A percentile compares a stretch with the other conserved stretches of the same genome.
Evolutionary conservation across 1,140 invertebrate genomes (phyloP).

Genomic region (Triops longicaudatus): DNA sequence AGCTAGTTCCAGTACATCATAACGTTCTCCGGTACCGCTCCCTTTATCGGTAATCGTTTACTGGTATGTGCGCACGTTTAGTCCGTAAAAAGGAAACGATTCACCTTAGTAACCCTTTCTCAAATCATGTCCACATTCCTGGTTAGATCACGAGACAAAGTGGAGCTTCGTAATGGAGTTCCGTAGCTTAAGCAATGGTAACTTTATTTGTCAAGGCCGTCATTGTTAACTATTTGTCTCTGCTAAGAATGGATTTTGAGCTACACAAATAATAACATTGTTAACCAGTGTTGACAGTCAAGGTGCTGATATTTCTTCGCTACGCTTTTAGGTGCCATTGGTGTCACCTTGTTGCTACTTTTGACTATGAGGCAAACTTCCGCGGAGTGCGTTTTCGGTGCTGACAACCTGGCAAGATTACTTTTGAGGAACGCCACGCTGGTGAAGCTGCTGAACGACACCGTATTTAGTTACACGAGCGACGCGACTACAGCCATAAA

Average conservation of each 20-base stretch:
- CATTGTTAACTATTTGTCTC: not conserved
- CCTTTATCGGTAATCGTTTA: constrained; percentile 6
- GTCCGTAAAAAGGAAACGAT: not conserved
- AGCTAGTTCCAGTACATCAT: no score
- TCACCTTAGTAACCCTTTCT: not conserved
- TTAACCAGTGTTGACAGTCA: not conserved
- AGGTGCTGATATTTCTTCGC: not conserved
- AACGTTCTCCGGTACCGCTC: no score
- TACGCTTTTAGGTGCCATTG: not conserved
- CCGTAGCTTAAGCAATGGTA: not conserved
- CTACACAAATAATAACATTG: no score
- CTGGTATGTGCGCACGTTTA: not conserved
- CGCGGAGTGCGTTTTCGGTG: not conserved
- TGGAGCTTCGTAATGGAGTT: not conserved
- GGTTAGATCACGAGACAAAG: not conserved
- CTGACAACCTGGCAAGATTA: not conserved
- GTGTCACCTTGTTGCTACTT: not conserved
- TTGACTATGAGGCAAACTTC: not conserved
- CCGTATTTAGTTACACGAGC: not conserved
- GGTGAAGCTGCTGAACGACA: not conserved
- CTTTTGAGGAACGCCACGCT: not conserved
- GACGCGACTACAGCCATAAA: not conserved
- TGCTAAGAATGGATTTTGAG: not conserved
- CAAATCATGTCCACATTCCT: not conserved
- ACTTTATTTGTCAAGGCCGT: not conserved